A percentile compares a stretch with the other conserved stretches of the same genome.
Evolutionary conservation across 2,888 invertebrate genomes (phyloP).

Genomic region (Xestia sexstrigata): DNA sequence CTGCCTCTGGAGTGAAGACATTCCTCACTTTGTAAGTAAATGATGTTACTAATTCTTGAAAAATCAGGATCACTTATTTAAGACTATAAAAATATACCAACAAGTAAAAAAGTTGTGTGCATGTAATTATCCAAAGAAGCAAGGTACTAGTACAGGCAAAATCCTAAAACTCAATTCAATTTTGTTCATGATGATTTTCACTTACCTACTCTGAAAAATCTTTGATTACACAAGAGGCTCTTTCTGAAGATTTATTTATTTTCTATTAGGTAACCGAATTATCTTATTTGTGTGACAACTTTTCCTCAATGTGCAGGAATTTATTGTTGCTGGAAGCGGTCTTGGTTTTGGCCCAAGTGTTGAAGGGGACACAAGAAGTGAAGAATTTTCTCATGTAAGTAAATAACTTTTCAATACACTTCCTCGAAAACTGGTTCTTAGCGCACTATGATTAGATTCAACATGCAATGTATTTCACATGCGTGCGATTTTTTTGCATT

Average conservation of each 20-base stretch:
- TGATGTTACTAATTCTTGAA: neutral
- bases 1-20: neutral
- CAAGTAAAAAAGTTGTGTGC: neutral
- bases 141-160: neutral
- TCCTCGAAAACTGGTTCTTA: no score
- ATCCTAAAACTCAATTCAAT: neutral
- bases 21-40: constrained; percentile 4
- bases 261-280: neutral
- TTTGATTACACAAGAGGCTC: constrained; percentile 88
- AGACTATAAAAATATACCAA: neutral
- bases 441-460: no score
- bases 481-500: no score
- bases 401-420: no score
- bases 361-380: neutral
- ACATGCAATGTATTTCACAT: no score
- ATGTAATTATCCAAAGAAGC: no score
- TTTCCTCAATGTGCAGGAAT: neutral
- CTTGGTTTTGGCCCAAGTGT: neutral
- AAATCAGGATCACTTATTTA: neutral
- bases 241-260: constrained; percentile 77
- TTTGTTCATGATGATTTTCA: constrained; percentile 79
- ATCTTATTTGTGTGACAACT: constrained; percentile 5
- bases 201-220: constrained; percentile 85
- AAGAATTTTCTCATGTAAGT: neutral
- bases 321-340: neutral